Evolutionary conservation across 2,113 vertebrate species (phyloP).

Genomic region (Riparia riparia): DNA sequence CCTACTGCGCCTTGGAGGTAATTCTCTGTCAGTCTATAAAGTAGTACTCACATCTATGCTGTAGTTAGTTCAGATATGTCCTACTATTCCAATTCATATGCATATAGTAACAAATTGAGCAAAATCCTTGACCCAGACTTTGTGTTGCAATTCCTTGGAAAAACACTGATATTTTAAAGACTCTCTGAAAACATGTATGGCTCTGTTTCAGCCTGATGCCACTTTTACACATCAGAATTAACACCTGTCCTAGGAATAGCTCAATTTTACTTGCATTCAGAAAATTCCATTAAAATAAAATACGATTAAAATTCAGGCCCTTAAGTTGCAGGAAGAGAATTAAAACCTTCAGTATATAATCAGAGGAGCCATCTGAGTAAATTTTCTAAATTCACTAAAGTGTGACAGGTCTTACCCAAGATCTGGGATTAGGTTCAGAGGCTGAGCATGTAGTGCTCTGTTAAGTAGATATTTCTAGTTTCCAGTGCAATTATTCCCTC

Average conservation of each 20-base stretch:
- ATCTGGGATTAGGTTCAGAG: constrained; percentile 24
- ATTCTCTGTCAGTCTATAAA: not conserved
- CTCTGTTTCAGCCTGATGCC: not conserved
- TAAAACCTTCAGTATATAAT: not conserved
- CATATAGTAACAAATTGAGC: not conserved
- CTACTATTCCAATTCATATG: not conserved
- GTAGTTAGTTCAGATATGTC: not conserved
- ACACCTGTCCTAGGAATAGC: not conserved
- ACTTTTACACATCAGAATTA: not conserved
- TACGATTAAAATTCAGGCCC: not conserved
- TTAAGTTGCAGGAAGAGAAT: not conserved
- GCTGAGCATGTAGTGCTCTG: not conserved
- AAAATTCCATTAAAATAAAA: not conserved
- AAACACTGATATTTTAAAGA: not conserved
- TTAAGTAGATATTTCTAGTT: constrained; percentile 26
- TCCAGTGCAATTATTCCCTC: constrained; percentile 20
- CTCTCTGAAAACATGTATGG: not conserved
- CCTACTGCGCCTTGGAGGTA: accelerated
- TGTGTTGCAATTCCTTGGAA: not conserved
- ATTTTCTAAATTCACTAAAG: constrained; percentile 6
- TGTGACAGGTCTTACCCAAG: constrained; percentile 11
- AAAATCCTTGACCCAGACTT: not conserved
- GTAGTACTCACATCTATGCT: not conserved
- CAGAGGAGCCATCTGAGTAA: not conserved
- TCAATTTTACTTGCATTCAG: not conserved